Evolutionary conservation across 2,113 vertebrate genomes (phyloP), one percentile per base, ranked within the genome.

Genomic region (Coptodon rendalli): DNA sequence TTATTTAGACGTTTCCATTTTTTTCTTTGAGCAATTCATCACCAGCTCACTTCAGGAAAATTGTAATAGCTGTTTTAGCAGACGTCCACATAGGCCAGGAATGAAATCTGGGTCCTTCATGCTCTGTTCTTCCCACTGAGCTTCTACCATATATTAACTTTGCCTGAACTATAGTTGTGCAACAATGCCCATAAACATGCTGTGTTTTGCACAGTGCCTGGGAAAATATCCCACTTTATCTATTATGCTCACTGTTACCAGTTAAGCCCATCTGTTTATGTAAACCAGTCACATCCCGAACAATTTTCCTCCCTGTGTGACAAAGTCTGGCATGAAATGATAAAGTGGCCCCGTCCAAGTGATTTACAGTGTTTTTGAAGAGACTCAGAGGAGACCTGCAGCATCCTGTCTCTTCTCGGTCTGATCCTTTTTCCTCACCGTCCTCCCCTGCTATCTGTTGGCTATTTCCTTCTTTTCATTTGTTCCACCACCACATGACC

Each of bases 291-390:
- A 86, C 48, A 87, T 83, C 83, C 86, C 34, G 56, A 89, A 59
- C 38, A 40, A 86, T 86, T 40, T 84, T 81, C 71, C 88, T 85
- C 88, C 38, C 80, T 40, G 29, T 82, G 86, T 82, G 87, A 88
- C 86, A 88, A 83, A 73, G 71, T 80, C 86, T 94, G 89, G 45
- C 5, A 7, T 91, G 84, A 93, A 88, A 90, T 87, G 91, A 93
- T 91, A 90, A 92, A 90, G 71, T 53, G 53, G 50, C 36, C 52
- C 82, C n/a, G 3, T 89, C 89, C 78, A 80, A 92, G 81, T 87
- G 92, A 92, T 93, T 94, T 81, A 86, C 82, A 86, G 56, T 89
- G 90, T 89, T 91, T 93, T 84, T 91, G 81, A 86, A 91, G 71
- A 54, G 87, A 83, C 80, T 92, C 93, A 83, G 87, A 89, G 86